phyloP scores from a whole-genome alignment of 2,797 vertebrate genomes.

The Rhabdomys pumilio region DNA sequence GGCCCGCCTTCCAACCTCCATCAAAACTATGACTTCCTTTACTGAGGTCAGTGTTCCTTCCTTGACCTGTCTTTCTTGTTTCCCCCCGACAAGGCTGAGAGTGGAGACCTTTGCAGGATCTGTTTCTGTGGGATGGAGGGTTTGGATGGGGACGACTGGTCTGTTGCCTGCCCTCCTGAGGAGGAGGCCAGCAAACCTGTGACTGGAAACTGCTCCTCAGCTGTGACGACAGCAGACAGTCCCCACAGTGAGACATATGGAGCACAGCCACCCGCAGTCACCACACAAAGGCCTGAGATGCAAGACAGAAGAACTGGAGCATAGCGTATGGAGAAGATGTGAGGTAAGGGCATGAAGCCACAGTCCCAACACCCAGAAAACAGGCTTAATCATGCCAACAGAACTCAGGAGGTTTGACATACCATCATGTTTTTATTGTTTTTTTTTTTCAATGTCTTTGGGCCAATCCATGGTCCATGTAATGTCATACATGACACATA shows the following conservation, averaged over 20 bases:
- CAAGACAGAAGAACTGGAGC: accelerated
- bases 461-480: accelerated
- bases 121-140: no score
- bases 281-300: neutral
- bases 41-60: neutral
- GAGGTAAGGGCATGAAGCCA: neutral
- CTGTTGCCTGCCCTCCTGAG: accelerated
- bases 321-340: neutral
- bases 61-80: neutral
- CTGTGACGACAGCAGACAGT: neutral
- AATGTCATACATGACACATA: accelerated
- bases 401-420: neutral
- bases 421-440: neutral
- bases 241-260: neutral
- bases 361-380: neutral
- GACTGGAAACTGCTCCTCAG: neutral
- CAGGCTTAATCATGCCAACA: accelerated
- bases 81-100: neutral
- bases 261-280: accelerated
- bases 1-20: neutral
- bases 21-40: no score
- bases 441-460: neutral
- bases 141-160: neutral
- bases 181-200: neutral
- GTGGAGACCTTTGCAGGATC: neutral